Evolutionary conservation across 2,113 vertebrate genomes (phyloP), one percentile per base, ranked within the genome.

Genomic region (Bostrychus sinensis): DNA sequence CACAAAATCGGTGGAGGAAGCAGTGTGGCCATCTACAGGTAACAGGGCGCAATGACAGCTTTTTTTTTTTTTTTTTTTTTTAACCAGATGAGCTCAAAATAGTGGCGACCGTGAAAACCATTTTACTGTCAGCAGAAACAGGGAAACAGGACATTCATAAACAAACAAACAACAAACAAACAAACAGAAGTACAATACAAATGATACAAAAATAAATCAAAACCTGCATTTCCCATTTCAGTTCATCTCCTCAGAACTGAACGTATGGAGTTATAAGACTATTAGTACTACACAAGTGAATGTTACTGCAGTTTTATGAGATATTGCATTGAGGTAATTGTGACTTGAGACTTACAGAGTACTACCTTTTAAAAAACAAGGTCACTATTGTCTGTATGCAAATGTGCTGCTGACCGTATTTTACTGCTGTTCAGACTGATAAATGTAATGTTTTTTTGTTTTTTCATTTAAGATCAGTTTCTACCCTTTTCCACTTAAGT

Each of bases 101-200:
- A 30, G 7, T 34, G 32, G 45, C 25, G 45, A 48, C 45, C 16
- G 48, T 51, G 48, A n/a, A 30, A 51, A 51, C 23, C 48, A 26
- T 10, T 51, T 51, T 51, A 51, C 48, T 48, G 20, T 10, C 43
- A 46, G 9, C 43, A 46, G 11, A 7, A 34, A 10, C 11, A 34
- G 32, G 7, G 12, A 25, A 12, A 48, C 45, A 7, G 14, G 4
- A 38, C 37, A 14, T 1, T 1, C 30, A 3, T 8, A 32, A 5
- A 32, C 30, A 32, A 5, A 32, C 30, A 32, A 5, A 32, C 1
- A 32, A 32, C 30, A 32, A 5, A 26, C 26, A 51, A 6, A 3
- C 48, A 51, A 5, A 30, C 48, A 51, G 7, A 30, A 51, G 46
- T n/a, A 51, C 48, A 30, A 28, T 22, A 28, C 23, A 51, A 32